A percentile compares a stretch with the other conserved stretches of the same genome.
Evolutionary conservation across 2,888 invertebrate genomes (phyloP).

Genomic region (Eristalis pertinax): DNA sequence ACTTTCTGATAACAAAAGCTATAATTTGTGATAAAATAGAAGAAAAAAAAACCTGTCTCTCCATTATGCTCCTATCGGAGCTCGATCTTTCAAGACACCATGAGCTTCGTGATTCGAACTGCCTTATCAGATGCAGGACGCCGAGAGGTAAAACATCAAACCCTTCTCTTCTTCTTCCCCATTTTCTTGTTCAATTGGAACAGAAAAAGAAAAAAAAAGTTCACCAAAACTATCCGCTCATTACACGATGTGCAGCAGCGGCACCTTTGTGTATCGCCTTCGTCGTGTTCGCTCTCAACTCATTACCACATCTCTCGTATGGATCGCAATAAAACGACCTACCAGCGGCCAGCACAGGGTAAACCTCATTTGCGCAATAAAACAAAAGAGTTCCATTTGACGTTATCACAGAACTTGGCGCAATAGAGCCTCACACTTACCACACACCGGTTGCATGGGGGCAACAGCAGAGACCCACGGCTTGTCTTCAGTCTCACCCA

Average conservation of each 20-base stretch:
- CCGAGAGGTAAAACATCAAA: not conserved
- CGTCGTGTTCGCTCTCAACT: conserved; percentile 16
- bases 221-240: conserved; percentile 35
- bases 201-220: not conserved
- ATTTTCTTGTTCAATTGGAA: not conserved
- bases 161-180: not conserved
- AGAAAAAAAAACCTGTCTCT: not conserved
- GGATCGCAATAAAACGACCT: conserved; percentile 26
- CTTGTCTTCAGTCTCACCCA: conserved; percentile 14
- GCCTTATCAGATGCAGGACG: not conserved
- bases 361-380: conserved; percentile 41
- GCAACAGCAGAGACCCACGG: conserved; percentile 42
- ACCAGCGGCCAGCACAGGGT: conserved; percentile 3
- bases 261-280: conserved; percentile 27
- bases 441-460: conserved; percentile 10
- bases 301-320: conserved; percentile 30
- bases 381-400: conserved; percentile 49
- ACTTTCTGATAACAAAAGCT: not conserved
- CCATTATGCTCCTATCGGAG: not conserved
- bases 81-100: conserved; percentile 3
- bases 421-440: conserved; percentile 28
- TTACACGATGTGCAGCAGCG: conserved; percentile 34
- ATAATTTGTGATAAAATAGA: not conserved
- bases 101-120: conserved; percentile 5
- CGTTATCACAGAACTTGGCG: conserved; percentile 51